Evolutionary conservation across 2,113 vertebrate species (phyloP), one percentile per base, ranked within the genome.

Genomic region (Morone saxatilis): DNA sequence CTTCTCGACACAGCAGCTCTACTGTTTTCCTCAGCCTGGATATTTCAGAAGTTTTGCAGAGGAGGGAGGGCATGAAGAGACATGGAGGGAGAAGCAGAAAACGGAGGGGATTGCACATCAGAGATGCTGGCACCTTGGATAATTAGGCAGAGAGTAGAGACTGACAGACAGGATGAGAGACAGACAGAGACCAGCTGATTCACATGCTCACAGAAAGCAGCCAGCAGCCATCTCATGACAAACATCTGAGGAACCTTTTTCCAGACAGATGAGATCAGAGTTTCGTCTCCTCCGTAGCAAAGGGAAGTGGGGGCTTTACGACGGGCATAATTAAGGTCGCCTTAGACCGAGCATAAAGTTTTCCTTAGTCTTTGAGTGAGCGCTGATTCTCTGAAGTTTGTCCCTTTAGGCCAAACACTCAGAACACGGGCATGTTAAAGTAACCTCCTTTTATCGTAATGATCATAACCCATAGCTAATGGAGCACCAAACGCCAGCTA

Each of bases 161-260:
- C 75, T 71, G 77, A 88, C 79, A 69, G 62, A 89, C 65, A 70
- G 68, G 54, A 60, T 5, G 41, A 60, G 72, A 88, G 81, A 76
- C 71, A 76, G 76, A 84, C 76, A 80, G 81, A 80, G 67, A 81
- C 60, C 31, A 63, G 80, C 79, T 76, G 78, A 92, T 88, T 84
- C 60, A 65, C 81, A 76, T 68, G 87, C 84, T 86, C 66, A 65
- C 63, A 83, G 85, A 75, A 76, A 66, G 89, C 87, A 86, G 81
- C 84, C 80, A 87, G 87, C 91, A 89, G 91, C 92, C 88, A 88
- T 88, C 83, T 84, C 76, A 80, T 40, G 62, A 90, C 87, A 93
- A 92, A 94, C 91, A 94, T 95, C 93, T 93, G 83, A 93, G 77
- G 72, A 87, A 74, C 69, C 79, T 65, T 80, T 94, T 92, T 85